Evolutionary conservation across 2,113 vertebrate species (phyloP), one percentile per base, ranked within the genome.

Genomic region (Sinosuthora webbiana): DNA sequence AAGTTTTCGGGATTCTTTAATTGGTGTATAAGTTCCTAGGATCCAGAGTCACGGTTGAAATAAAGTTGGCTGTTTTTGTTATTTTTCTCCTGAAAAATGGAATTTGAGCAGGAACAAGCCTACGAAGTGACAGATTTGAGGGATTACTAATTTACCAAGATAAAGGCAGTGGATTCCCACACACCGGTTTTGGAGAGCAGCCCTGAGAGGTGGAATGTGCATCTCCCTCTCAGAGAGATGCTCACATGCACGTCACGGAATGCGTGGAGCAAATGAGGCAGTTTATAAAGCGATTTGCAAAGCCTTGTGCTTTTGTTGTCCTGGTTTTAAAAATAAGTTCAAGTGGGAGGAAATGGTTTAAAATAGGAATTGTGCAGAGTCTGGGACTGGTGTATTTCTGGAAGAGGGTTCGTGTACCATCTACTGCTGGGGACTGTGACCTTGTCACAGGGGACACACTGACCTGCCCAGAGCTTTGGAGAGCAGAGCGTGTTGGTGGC

Each of bases 291-390:
- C 25, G 31, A 71, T 79, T 69, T 49, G 35, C 24, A 11, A 20
- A 77, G 44, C 41, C 94, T 82, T 73, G 59, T 4, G 10, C 62
- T 89, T 77, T 21, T 91, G 68, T 80, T 93, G 65, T 53, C 65
- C 70, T 76, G 49, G 35, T 85, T 89, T 91, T 75, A 79, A 89
- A 94, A 96, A 86, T 81, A 92, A 74, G 63, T 73, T 35, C 27
- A 53, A 4, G 50, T 86, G 73, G 71, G 91, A 86, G 80, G 80
- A 87, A 84, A 39, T 33, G 33, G 56, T 78, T 89, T 91, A 27
- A 64, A 93, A 81, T 62, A 76, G 73, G 73, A 93, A 13, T 28
- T 84, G 55, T 70, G 64, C 39, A 8, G 44, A 84, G 64, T 81
- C 47, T 95, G 78, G 42, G 55, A 7, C 25, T 37, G 55, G 20